Conservation (phyloP, 2,888 invertebrate genomes). For the Cheilosia grossa region DNA sequence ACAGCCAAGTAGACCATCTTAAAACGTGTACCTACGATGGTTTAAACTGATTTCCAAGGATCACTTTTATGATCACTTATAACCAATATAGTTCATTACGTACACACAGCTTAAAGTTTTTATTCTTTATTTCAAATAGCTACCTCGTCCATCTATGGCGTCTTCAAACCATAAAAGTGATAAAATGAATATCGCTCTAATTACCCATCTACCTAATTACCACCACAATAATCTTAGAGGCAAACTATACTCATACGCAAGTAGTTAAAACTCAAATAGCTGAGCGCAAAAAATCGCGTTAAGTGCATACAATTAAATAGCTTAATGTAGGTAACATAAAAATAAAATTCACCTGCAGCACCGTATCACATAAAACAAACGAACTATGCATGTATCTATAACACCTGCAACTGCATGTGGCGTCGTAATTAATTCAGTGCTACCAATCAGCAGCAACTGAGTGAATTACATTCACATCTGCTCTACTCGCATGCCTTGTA, state of each 20-base stretch:
- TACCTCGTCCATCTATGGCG: too few relatives aligned
- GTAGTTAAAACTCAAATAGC: conserved; percentile 1
- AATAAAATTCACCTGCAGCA: conserved; percentile 46
- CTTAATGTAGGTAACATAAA: conserved; percentile 35
- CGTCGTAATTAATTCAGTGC: conserved; percentile 67
- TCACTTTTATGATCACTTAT: too few relatives aligned
- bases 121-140: too few relatives aligned
- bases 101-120: too few relatives aligned
- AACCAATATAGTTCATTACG: too few relatives aligned
- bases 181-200: too few relatives aligned
- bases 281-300: conserved; percentile 13
- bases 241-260: neutral
- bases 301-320: conserved; percentile 32
- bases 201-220: too few relatives aligned
- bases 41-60: too few relatives aligned
- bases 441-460: conserved; percentile 30
- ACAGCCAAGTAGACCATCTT: too few relatives aligned
- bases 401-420: conserved; percentile 66
- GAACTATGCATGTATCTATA: conserved; percentile 5
- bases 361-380: conserved; percentile 19
- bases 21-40: too few relatives aligned
- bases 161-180: too few relatives aligned
- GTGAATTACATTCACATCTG: conserved; percentile 26
- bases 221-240: too few relatives aligned
- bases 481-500: neutral